A percentile compares a stretch with the other conserved stretches of the same genome.
phyloP scores from a whole-genome alignment of 2,113 vertebrate genomes.

The Cavia aperea region DNA sequence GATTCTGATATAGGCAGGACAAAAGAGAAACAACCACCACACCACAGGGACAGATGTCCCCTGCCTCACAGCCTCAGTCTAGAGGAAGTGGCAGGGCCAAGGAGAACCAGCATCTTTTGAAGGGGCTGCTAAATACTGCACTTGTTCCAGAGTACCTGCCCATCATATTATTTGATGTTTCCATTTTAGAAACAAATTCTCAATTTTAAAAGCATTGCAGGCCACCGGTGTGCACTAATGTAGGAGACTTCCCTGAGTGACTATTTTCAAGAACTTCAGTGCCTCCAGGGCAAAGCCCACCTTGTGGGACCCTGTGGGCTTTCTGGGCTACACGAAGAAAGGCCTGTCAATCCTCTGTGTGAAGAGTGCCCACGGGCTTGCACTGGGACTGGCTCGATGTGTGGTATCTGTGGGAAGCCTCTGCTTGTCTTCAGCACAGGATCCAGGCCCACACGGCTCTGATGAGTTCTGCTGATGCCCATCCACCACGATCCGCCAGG shows the following conservation, averaged over 20 bases:
- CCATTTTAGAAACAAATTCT: constrained; percentile 19
- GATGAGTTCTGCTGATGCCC: background rate
- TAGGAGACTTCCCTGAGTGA: background rate
- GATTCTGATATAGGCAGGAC: background rate
- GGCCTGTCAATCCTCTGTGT: background rate
- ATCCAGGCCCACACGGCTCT: background rate
- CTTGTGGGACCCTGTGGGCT: background rate
- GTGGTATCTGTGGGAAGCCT: background rate
- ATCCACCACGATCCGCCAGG: background rate
- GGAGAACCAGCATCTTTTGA: no score
- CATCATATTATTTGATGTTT: background rate
- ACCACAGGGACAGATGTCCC: background rate
- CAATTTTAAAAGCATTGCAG: background rate
- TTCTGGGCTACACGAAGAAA: background rate
- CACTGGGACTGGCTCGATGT: background rate
- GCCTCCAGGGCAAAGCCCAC: background rate
- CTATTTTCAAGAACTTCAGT: background rate
- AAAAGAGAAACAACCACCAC: background rate
- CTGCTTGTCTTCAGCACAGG: background rate
- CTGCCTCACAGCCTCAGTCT: background rate
- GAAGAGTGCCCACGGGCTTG: background rate
- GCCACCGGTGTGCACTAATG: background rate
- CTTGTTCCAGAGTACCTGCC: background rate
- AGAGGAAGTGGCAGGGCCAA: background rate
- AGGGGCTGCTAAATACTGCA: background rate